These are phyloP conservation scores for Hucho hucho DNA, from an alignment of 2,113 vertebrate genomes.

Conservation along the genomic window DNA sequence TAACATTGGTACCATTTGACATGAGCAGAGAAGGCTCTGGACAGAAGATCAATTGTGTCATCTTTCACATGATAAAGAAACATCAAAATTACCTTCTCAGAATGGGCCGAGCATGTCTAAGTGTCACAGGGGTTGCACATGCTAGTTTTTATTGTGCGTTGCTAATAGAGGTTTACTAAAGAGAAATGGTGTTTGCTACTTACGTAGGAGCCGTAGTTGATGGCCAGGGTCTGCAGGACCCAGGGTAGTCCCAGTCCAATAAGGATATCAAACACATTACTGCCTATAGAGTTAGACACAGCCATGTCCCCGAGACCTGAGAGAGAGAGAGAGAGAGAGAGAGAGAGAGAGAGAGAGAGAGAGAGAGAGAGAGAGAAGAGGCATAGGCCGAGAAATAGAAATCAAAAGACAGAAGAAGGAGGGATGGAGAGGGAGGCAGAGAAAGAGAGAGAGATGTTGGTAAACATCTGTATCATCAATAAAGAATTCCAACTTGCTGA, in stretches of 20 bases:
- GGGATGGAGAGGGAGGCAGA: conserved; percentile 10
- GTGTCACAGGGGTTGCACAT: background rate
- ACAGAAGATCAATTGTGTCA: too few relatives aligned
- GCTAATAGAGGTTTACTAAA: background rate
- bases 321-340: conserved; percentile 5
- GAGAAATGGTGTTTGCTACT: conserved; percentile 57
- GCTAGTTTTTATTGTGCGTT: too few relatives aligned
- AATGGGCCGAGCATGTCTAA: too few relatives aligned
- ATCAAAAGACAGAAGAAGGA: background rate
- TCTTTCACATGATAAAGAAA: too few relatives aligned
- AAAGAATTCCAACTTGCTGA: background rate
- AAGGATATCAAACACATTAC: conserved; percentile 97
- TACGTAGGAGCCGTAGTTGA: conserved; percentile 91
- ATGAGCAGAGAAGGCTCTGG: background rate
- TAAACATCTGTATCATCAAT: conserved; percentile 4
- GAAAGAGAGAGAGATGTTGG: conserved; percentile 5
- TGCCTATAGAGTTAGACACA: conserved; percentile 95
- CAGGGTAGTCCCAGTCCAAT: conserved; percentile 93
- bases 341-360: background rate
- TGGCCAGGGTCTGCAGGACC: conserved; percentile 89
- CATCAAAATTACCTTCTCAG: too few relatives aligned
- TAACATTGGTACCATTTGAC: background rate
- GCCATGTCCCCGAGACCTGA: conserved; percentile 97
- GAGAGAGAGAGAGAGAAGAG: conserved; percentile 23
- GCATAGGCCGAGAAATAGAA: background rate